Conservation (phyloP, 37 sponge, comb jelly and placozoan species). For the Agelas oroides region DNA sequence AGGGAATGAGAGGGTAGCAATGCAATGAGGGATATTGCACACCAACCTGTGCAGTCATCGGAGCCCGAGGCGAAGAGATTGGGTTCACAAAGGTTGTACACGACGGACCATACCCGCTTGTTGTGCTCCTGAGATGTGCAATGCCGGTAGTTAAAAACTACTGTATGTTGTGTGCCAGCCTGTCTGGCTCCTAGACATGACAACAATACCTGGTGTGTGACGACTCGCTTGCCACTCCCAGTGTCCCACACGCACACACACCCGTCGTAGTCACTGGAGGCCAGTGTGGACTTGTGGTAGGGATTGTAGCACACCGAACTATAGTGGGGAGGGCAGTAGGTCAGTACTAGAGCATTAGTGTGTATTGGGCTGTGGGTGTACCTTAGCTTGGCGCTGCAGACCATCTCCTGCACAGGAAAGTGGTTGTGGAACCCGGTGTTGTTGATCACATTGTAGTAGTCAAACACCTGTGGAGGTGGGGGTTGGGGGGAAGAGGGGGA, state of each 20-base stretch:
- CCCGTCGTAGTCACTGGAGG: slow-evolving; percentile 85
- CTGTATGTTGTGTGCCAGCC: no score
- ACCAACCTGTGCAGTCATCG: slow-evolving; percentile 83
- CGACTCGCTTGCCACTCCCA: slow-evolving; percentile 30
- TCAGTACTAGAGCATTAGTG: neutral
- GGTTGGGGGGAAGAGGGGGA: neutral
- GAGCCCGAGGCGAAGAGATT: slow-evolving; percentile 81
- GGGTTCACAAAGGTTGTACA: slow-evolving; percentile 72
- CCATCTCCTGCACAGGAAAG: slow-evolving; percentile 72
- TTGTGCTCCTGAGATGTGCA: slow-evolving; percentile 64
- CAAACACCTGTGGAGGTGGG: slow-evolving; percentile 48
- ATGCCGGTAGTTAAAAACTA: no score
- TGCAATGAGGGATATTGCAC: no score
- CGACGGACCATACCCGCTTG: slow-evolving; percentile 85
- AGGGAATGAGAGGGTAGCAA: no score
- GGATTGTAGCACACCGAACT: slow-evolving; percentile 68
- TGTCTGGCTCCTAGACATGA: neutral
- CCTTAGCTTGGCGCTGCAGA: slow-evolving; percentile 82
- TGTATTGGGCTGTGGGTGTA: neutral
- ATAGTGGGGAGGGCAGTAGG: neutral
- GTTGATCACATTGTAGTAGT: slow-evolving; percentile 48
- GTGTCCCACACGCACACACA: slow-evolving; percentile 73
- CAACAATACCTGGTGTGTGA: slow-evolving; percentile 57
- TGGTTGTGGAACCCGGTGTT: slow-evolving; percentile 56
- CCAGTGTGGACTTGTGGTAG: slow-evolving; percentile 53